phyloP scores from a whole-genome alignment of 2,888 invertebrate genomes.

The Eristalis tenax region DNA sequence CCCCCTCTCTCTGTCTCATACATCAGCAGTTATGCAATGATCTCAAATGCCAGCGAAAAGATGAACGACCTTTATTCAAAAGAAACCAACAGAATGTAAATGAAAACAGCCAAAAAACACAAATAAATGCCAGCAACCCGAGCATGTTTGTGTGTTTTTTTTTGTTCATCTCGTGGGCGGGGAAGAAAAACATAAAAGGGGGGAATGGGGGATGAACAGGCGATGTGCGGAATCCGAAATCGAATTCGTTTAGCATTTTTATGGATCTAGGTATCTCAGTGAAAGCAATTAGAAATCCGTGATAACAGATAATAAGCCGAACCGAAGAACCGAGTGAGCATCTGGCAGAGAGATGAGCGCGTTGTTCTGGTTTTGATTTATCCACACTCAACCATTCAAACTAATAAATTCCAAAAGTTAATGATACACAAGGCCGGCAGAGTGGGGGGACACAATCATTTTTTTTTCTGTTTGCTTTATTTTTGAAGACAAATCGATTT shows the following conservation, averaged over 20 bases:
- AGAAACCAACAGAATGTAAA: neutral
- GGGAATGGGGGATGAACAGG: neutral
- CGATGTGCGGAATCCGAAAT: neutral
- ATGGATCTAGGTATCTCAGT: neutral
- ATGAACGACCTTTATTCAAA: constrained; percentile 41
- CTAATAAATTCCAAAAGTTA: constrained; percentile 23
- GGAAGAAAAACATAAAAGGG: neutral
- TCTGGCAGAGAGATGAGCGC: neutral
- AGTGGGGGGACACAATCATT: neutral
- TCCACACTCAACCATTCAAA: constrained; percentile 2
- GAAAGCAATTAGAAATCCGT: constrained; percentile 26
- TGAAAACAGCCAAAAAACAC: neutral
- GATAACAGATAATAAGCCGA: constrained; percentile 20
- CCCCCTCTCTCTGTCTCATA: constrained; percentile 2
- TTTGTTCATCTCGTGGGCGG: neutral
- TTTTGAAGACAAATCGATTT: constrained; percentile 35
- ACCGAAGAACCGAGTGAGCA: neutral
- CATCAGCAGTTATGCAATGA: constrained; percentile 21
- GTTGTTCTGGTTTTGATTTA: neutral
- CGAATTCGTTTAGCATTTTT: constrained; percentile 21
- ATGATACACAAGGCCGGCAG: neutral
- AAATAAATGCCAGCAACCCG: neutral
- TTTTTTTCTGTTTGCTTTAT: neutral
- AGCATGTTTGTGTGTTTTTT: neutral
- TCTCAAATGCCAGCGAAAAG: constrained; percentile 11